Conservation (phyloP, 2,888 invertebrate species). For the Timema podura region DNA sequence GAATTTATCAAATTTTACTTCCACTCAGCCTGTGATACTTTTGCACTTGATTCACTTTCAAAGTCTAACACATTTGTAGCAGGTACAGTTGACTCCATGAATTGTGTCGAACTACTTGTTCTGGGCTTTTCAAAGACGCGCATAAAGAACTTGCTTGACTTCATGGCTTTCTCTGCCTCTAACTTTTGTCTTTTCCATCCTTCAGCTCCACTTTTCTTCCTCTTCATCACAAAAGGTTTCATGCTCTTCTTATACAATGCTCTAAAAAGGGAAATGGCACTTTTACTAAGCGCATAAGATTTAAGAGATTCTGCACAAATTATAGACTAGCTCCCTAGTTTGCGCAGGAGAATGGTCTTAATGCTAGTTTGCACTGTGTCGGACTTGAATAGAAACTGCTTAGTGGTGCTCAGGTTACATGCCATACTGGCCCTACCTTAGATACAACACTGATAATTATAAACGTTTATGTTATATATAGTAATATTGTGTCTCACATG, state of each 20-base stretch:
- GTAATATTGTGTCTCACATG: too few species aligned
- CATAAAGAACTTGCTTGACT: slow-evolving; percentile 3
- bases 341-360: too few species aligned
- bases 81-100: not conserved
- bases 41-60: not conserved
- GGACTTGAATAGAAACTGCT: too few species aligned
- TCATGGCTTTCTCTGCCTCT: not conserved
- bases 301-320: too few species aligned
- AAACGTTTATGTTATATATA: too few species aligned
- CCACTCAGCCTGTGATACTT: not conserved
- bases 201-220: slow-evolving; percentile 2
- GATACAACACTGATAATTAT: too few species aligned
- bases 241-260: not conserved
- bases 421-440: too few species aligned
- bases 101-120: not conserved
- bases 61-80: not conserved
- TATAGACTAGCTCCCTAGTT: too few species aligned
- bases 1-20: too few species aligned
- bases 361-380: too few species aligned
- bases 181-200: not conserved
- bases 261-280: not conserved
- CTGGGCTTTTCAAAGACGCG: not conserved
- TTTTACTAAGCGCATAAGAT: too few species aligned
- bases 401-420: too few species aligned
- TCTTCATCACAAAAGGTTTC: not conserved